Base-by-base conservation (phyloP, 2,113 vertebrate genomes). In the Pao palembangensis region DNA sequence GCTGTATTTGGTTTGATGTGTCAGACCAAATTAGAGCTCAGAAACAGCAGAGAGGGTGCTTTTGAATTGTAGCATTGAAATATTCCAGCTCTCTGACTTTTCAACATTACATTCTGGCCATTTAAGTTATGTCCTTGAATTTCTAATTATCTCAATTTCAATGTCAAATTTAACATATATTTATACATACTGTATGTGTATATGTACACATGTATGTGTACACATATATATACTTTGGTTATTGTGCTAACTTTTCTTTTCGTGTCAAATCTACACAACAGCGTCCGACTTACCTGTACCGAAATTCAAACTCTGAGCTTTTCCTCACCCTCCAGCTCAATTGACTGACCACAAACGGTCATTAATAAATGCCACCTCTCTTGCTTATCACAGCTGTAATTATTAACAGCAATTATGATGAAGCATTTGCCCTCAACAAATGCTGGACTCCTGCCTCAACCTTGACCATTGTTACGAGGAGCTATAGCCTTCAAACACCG, bases 391-490 rank as follows among this genome's bases (percentile, higher is more conserved):
- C 42, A 38, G 31, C 71, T 84, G 73, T 90, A 91, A 91, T 91
- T 76, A 91, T 91, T 92, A 89, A 92, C 91, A 88, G 81, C 73
- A 71, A 73, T 81, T 67, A 82, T 69, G 67, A 83, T 80, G 52
- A 55, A 57, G 57, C 69, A 47, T 51, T 69, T 17, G 69, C 48
- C 82, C 76, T 44, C 21, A 57, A 52, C 28, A 51, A 48, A 55
- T 28, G 50, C 67, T 69, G 59, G 62, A 82, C 5, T 21, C 68
- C 53, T 25, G 54, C 51, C 68, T 77, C 85, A 87, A 85, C 89
- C 81, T 85, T 91, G 88, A 91, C 88, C 88, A 88, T 91, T 91
- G 90, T 88, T 86, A 88, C 69, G 28, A 51, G 67, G 84, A 88
- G 8, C 34, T 12, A 12, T 91, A 91, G 80, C 79, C 21, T 38